Evolutionary conservation across 2,888 invertebrate species (phyloP).

Genomic region (Acanthosepion pharaonis): DNA sequence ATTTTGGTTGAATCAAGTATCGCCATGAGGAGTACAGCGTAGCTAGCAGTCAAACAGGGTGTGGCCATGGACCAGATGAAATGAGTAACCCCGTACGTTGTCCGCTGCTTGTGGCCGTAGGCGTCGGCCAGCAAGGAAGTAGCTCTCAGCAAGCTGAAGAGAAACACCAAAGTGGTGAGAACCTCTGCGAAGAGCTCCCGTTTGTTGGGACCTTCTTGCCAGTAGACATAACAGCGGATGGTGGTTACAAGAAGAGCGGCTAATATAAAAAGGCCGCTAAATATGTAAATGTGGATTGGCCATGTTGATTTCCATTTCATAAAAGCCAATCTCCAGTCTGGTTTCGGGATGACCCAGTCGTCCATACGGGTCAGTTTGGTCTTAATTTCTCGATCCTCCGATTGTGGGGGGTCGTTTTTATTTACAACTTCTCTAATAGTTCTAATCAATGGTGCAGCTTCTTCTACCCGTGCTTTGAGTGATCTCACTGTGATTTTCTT

Average conservation of each 20-base stretch:
- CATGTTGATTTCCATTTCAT: slow-evolving; percentile 60
- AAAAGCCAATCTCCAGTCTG: slow-evolving; percentile 60
- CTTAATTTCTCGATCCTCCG: not conserved
- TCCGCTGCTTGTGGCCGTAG: slow-evolving; percentile 54
- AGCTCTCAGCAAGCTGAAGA: slow-evolving; percentile 56
- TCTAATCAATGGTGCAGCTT: not conserved
- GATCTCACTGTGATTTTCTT: not conserved
- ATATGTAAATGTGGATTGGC: slow-evolving; percentile 62
- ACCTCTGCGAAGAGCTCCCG: slow-evolving; percentile 56
- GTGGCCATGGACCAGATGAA: slow-evolving; percentile 61
- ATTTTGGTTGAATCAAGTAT: slow-evolving; percentile 65
- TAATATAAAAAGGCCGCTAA: slow-evolving; percentile 54
- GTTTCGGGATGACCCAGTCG: slow-evolving; percentile 61
- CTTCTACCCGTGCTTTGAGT: not conserved
- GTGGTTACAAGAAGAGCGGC: slow-evolving; percentile 47
- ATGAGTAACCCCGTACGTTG: slow-evolving; percentile 52
- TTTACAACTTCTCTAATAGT: not conserved
- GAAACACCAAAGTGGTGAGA: slow-evolving; percentile 57
- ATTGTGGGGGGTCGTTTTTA: not conserved
- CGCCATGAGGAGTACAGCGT: slow-evolving; percentile 62
- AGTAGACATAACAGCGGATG: slow-evolving; percentile 46
- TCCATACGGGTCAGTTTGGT: not conserved
- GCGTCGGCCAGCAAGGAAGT: slow-evolving; percentile 59
- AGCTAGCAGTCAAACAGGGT: slow-evolving; percentile 63
- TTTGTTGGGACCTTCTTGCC: slow-evolving; percentile 50